A percentile compares a stretch with the other conserved stretches of the same genome.
These are phyloP conservation scores for Plectus sambesii DNA, from an alignment of 1,140 invertebrate species.

Conservation along the genomic window DNA sequence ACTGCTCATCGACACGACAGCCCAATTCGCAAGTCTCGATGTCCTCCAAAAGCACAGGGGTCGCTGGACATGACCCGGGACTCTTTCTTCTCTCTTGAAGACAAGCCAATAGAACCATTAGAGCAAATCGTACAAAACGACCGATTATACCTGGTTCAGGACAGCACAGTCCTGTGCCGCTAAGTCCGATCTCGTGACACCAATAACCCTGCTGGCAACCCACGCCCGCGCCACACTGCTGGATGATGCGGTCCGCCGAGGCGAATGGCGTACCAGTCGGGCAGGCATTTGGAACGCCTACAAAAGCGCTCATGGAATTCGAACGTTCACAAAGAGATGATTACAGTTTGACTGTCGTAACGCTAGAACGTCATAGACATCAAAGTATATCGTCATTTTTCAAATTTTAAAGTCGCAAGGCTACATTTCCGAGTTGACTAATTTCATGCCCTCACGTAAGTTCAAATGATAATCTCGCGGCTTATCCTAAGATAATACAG, in stretches of 20 bases:
- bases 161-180: slow-evolving; percentile 25
- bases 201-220: slow-evolving; percentile 30
- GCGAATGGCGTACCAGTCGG: slow-evolving; percentile 16
- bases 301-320: no score
- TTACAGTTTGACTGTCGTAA: no score
- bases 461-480: no score
- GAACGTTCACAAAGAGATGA: no score
- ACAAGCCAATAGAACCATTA: no score
- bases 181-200: slow-evolving; percentile 32
- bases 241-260: slow-evolving; percentile 11
- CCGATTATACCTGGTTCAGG: slow-evolving; percentile 5
- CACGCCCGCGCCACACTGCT: slow-evolving; percentile 22
- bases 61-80: slow-evolving; percentile 21
- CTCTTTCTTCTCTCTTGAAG: slow-evolving; percentile 8
- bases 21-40: slow-evolving; percentile 16
- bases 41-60: slow-evolving; percentile 12
- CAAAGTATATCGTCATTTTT: no score
- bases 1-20: slow-evolving; percentile 29
- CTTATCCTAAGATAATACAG: no score
- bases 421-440: no score
- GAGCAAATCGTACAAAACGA: background rate
- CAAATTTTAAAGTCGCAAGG: no score
- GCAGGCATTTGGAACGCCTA: slow-evolving; percentile 32
- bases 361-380: slow-evolving; percentile 11
- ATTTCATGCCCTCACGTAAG: no score